Base-by-base conservation (phyloP, 2,888 invertebrate species). In the Adelphocoris suturalis region DNA sequence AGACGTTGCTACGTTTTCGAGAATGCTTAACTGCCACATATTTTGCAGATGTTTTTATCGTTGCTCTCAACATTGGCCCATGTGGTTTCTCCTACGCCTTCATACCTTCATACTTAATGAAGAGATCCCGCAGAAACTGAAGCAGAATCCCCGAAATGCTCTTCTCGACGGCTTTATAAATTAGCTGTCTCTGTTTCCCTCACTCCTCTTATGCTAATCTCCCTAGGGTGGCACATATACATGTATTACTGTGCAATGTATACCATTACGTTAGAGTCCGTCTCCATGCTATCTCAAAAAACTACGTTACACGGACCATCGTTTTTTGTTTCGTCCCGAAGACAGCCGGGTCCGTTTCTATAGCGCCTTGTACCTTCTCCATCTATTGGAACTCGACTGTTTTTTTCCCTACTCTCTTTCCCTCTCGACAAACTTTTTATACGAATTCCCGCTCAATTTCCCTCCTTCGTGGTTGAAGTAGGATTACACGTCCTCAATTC, bases 401-500 rank as follows among this genome's bases (percentile, higher is more conserved):
- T 12, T 78, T 28, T 78, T 37, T 28, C 78, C 27, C 27, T 16
- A 13, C 16, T n/a, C n/a, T 19, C 9, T n/a, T 61, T 23, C 9
- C 23, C 68, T 12, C 23, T 68, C 68, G 9, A 19, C 27, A 19
- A 27, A 68, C 68, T 23, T 78, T 78, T 78, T 78, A 78, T 78
- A 13, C 68, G 78, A 78, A 37, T 46, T 46, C 47, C 46, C 78
- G 78, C 23, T 23, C 37, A 78, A 78, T 78, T 46, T 78, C n/a
- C 47, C 46, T 14, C n/a, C n/a, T 78, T 78, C 23, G 68, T 13
- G 68, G 68, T 68, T 68, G 23, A 16, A 47, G 19, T 4, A 78
- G 78, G 78, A 78, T 78, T 46, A 78, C 78, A 78, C 12, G 78
- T 12, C 47, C 46, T 47, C 78, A 78, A 78, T 78, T 78, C 47